Conservation (phyloP, 2,113 vertebrate species). For the Herpailurus yagouaroundi region DNA sequence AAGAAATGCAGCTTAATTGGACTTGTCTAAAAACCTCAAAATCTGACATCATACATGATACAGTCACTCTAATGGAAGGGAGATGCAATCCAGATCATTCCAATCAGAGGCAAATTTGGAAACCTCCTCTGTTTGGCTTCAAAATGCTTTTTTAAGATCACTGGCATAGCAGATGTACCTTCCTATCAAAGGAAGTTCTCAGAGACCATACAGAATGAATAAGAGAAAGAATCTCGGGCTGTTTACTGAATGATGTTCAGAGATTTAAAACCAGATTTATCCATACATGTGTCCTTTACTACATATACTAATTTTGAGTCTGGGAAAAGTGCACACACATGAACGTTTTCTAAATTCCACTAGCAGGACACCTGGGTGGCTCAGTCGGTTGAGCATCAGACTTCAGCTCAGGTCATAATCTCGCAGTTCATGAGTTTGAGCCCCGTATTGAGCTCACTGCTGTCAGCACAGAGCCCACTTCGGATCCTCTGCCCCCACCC, state of each 20-base stretch:
- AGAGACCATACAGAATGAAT: not conserved
- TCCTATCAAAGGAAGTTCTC: not conserved
- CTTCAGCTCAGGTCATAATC: too few relatives aligned
- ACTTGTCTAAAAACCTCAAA: constrained; percentile 27
- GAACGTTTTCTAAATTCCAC: not conserved
- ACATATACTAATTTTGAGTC: not conserved
- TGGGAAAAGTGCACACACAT: not conserved
- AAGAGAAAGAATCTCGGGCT: not conserved
- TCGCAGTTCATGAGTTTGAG: too few relatives aligned
- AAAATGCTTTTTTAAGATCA: not conserved
- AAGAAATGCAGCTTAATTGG: constrained; percentile 12
- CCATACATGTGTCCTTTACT: not conserved
- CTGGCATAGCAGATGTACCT: not conserved
- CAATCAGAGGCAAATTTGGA: constrained; percentile 7
- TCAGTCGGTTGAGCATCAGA: too few relatives aligned
- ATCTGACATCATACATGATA: not conserved
- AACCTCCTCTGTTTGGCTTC: constrained; percentile 14
- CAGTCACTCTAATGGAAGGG: not conserved
- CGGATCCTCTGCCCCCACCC: too few relatives aligned
- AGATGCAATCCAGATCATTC: not conserved
- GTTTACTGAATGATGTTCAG: not conserved
- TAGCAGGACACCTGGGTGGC: too few relatives aligned
- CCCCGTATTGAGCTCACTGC: too few relatives aligned
- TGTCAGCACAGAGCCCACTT: too few relatives aligned
- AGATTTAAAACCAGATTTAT: not conserved